Conservation (phyloP, 2,797 vertebrate species). For the Chloroceryle inda region DNA sequence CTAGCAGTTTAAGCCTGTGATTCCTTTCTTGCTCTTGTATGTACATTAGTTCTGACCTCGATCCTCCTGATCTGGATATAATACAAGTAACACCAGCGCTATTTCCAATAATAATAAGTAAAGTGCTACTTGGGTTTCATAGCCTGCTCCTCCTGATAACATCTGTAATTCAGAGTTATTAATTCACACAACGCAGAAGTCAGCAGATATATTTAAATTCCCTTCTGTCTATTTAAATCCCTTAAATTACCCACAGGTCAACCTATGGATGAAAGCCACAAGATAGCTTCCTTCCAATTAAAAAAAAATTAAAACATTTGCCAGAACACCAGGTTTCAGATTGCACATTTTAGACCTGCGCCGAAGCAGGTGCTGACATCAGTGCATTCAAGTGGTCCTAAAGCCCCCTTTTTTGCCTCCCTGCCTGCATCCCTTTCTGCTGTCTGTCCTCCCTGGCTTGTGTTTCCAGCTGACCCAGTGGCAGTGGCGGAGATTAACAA, state of each 20-base stretch:
- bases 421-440: accelerated
- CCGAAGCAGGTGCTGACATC: neutral
- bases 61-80: neutral
- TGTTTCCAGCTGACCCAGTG: neutral
- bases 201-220: constrained; percentile 19
- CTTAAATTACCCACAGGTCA: neutral
- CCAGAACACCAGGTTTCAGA: neutral
- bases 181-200: constrained; percentile 18
- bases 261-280: neutral
- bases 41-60: neutral
- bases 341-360: neutral
- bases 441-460: neutral
- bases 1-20: neutral
- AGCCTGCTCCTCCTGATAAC: constrained; percentile 20
- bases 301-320: neutral
- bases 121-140: constrained; percentile 8
- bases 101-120: constrained; percentile 27
- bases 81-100: neutral
- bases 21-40: neutral
- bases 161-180: constrained; percentile 37
- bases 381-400: accelerated
- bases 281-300: neutral
- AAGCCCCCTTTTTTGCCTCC: neutral
- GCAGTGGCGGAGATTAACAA: neutral
- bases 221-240: constrained; percentile 25